Conservation (phyloP, 2,888 invertebrate genomes). For the Pecten maximus region DNA sequence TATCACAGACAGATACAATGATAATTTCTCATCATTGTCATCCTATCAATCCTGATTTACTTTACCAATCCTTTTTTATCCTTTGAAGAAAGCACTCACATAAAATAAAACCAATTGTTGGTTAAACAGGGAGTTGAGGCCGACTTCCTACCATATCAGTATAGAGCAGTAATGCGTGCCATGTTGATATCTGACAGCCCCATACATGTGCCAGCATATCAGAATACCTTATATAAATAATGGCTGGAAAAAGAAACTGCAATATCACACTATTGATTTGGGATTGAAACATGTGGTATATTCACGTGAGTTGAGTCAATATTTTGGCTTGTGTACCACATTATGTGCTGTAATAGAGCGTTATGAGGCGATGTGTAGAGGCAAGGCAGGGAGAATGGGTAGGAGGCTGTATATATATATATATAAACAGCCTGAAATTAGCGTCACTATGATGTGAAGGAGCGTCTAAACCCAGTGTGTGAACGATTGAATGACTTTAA, state of each 20-base stretch:
- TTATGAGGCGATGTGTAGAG: not conserved
- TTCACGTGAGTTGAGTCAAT: conserved; percentile 11
- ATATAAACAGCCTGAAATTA: not conserved
- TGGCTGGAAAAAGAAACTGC: conserved; percentile 27
- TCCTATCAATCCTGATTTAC: too few species aligned
- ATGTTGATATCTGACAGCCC: conserved; percentile 7
- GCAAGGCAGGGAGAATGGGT: not conserved
- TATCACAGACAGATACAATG: too few species aligned
- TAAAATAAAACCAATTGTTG: too few species aligned
- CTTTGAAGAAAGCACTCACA: too few species aligned
- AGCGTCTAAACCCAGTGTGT: not conserved
- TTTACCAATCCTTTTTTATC: too few species aligned
- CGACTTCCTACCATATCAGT: too few species aligned
- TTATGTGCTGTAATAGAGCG: not conserved
- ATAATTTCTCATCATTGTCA: too few species aligned
- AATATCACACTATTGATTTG: conserved; percentile 13
- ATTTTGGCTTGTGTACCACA: not conserved
- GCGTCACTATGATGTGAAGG: not conserved
- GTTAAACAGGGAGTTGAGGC: too few species aligned
- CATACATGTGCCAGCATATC: not conserved
- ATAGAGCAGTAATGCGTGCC: not conserved
- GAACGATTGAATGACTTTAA: not conserved
- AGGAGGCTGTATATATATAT: not conserved
- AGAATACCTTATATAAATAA: not conserved
- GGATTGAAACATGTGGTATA: conserved; percentile 3